Base-by-base conservation (phyloP, 2,797 vertebrate genomes). In the Diglossa cyanea region DNA sequence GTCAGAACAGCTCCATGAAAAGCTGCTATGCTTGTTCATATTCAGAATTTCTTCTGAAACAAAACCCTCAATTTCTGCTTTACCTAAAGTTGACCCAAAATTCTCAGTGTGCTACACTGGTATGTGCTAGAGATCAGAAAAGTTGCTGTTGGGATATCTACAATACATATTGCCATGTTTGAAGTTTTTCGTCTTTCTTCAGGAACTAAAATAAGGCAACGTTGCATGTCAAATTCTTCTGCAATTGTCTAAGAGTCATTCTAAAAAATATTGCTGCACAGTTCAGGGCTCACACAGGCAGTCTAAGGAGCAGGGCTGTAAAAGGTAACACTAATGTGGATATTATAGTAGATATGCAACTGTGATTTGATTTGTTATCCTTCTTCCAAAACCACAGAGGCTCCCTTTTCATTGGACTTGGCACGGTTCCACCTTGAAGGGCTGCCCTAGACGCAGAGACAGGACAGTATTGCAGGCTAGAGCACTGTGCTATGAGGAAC, bases 141-240 rank as follows among this genome's bases (percentile, higher is more conserved):
- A 82, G 28, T 83, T 91, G 50, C 13, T 57, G 18, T 84, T 83
- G 77, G 48, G 23, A 16, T 74, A 65, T 54, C 51, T 93, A 47
- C 60, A 78, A 76, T 88, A 26, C 21, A 39, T 81, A 50, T 50
- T 72, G 37, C 37, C 19, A 10, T 42, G 24, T 48, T 73, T 82
- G 33, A 89, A 85, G 67, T 48, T 79, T 93, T 88, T 89, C 33
- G 55, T 47, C 67, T 92, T 88, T 79, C 63, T 92, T 92, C 9
- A 60, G 71, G 67, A 74, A 50, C 33, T 60, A 66, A 86, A 93
- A 45, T 70, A 83, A 78, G 31, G 40, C 66, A 74, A 72, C 67
- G 37, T 78, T 84, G 20, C 12, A 8, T 63, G 47, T 54, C 67
- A 74, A 89, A 77, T 77, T 85, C 65, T 79, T 24, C 17, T 91